Percentiles rank a stretch among this genome's conserved stretches.
phyloP scores from a whole-genome alignment of 2,888 invertebrate species.

The Lasioglossum lativentre region DNA sequence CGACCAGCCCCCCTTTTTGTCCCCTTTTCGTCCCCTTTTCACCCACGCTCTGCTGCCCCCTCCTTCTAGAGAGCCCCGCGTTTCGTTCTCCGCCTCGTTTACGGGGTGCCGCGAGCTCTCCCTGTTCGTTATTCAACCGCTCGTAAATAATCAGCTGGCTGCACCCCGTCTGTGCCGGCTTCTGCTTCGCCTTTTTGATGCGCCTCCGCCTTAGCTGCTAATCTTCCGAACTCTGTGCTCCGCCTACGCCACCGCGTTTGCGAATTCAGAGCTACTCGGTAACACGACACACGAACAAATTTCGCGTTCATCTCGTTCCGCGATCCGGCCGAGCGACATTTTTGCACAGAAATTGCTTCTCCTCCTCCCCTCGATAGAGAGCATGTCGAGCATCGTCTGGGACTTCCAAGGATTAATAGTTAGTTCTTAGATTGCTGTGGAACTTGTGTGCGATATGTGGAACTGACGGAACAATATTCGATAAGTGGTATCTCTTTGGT shows the following conservation, averaged over 20 bases:
- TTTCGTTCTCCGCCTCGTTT: constrained; percentile 23
- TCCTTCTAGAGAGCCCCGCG: constrained; percentile 12
- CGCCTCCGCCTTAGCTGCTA: not conserved
- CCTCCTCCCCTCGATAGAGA: not conserved
- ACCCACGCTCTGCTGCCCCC: not conserved
- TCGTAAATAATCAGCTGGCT: constrained; percentile 34
- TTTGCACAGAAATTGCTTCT: not conserved
- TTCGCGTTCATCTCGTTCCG: not conserved
- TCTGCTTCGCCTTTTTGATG: constrained; percentile 6
- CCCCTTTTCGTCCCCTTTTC: not conserved
- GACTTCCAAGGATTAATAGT: too few relatives aligned
- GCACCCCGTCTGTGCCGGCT: not conserved
- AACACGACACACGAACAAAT: not conserved
- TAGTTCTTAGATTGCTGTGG: not conserved
- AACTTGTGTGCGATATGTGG: not conserved
- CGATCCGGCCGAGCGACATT: not conserved
- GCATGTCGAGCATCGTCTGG: too few relatives aligned
- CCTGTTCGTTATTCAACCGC: constrained; percentile 38
- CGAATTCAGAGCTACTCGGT: not conserved
- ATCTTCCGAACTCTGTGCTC: not conserved
- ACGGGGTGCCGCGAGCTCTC: constrained; percentile 25
- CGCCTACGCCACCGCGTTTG: not conserved
- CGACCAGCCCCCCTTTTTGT: not conserved
- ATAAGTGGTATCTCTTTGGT: too few relatives aligned
- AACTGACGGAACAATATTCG: not conserved